Evolutionary conservation across 2,113 vertebrate genomes (phyloP).

Genomic region (Oryzias woworae): DNA sequence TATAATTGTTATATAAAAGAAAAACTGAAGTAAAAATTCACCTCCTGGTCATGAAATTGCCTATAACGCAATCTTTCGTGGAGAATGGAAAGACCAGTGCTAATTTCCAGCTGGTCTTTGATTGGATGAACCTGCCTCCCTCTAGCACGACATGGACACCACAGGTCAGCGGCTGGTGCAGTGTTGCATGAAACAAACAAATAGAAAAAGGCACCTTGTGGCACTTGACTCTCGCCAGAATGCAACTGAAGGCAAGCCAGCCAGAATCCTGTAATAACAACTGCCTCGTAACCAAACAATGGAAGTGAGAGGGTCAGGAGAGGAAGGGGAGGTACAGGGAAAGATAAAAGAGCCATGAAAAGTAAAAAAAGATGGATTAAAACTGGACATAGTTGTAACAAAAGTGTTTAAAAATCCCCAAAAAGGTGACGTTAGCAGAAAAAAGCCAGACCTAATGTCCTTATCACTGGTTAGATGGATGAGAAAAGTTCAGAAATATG

Average conservation of each 20-base stretch:
- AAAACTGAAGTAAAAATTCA: slow-evolving; percentile 38
- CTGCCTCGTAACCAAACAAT: slow-evolving; percentile 64
- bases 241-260: slow-evolving; percentile 78
- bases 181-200: slow-evolving; percentile 99
- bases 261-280: slow-evolving; percentile 83
- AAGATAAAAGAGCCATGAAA: neutral
- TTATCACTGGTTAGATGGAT: no score
- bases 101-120: slow-evolving; percentile 93
- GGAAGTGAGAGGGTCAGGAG: neutral
- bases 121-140: slow-evolving; percentile 92
- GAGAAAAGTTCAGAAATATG: no score
- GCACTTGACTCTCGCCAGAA: slow-evolving; percentile 88
- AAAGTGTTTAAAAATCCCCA: slow-evolving; percentile 9
- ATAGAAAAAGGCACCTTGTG: slow-evolving; percentile 99
- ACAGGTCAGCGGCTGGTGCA: slow-evolving; percentile 97
- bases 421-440: neutral
- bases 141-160: slow-evolving; percentile 83
- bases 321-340: slow-evolving; percentile 1
- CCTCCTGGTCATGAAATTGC: slow-evolving; percentile 80
- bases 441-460: no score
- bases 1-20: slow-evolving; percentile 27
- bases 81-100: slow-evolving; percentile 89
- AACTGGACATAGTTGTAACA: slow-evolving; percentile 7
- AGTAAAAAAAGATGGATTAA: slow-evolving; percentile 10
- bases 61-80: slow-evolving; percentile 78